Evolutionary conservation across 2,113 vertebrate species (phyloP).

Genomic region (Equus przewalskii): DNA sequence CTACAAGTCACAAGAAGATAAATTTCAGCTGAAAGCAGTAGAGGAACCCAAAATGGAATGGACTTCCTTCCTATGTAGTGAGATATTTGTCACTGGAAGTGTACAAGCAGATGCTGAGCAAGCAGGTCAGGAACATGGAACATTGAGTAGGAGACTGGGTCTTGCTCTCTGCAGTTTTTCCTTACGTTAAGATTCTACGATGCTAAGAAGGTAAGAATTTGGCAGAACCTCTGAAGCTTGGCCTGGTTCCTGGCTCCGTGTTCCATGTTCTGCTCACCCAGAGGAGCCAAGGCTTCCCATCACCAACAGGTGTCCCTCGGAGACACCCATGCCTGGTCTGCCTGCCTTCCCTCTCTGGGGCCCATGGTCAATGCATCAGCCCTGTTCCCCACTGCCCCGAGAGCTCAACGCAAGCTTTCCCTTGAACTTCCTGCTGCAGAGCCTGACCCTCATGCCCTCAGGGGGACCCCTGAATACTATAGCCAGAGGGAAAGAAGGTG

Average conservation of each 20-base stretch:
- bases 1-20: not conserved
- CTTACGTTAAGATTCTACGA: not conserved
- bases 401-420: not conserved
- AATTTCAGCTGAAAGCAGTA: not conserved
- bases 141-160: not conserved
- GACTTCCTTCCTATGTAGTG: not conserved
- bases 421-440: not conserved
- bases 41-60: not conserved
- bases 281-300: not conserved
- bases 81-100: not conserved
- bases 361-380: not conserved
- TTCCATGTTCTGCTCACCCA: not conserved
- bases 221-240: not conserved
- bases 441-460: not conserved
- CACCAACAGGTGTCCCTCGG: not conserved
- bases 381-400: not conserved
- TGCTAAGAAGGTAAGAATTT: not conserved
- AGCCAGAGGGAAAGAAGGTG: not conserved
- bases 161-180: not conserved
- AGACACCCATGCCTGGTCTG: not conserved
- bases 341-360: not conserved
- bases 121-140: not conserved
- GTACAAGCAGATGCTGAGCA: not conserved
- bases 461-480: no score
- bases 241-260: not conserved